phyloP scores from a whole-genome alignment of 1,140 invertebrate species.

The Diabrotica virgifera region DNA sequence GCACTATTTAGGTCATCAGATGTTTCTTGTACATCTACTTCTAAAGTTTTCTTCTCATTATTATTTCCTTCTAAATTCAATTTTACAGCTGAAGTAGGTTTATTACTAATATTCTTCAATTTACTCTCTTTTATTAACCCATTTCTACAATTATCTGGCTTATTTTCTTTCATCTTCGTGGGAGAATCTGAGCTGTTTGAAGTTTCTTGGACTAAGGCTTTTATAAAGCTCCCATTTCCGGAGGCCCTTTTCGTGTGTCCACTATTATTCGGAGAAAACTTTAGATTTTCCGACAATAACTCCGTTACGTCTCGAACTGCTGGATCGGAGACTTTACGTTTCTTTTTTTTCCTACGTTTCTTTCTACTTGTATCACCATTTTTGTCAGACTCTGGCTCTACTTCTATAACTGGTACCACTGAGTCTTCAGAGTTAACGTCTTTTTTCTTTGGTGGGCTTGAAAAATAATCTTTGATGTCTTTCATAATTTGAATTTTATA shows the following conservation, averaged over 20 bases:
- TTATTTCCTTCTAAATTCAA: neutral
- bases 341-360: slow-evolving; percentile 23
- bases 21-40: neutral
- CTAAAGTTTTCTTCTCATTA: neutral
- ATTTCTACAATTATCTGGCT: slow-evolving; percentile 3
- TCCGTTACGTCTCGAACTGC: slow-evolving; percentile 25
- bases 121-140: slow-evolving; percentile 6
- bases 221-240: too few relatives aligned
- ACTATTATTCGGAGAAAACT: slow-evolving; percentile 27
- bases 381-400: neutral
- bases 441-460: slow-evolving; percentile 17
- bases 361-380: slow-evolving; percentile 7
- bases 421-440: neutral
- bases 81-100: neutral
- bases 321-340: slow-evolving; percentile 28
- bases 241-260: neutral
- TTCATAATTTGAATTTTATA: slow-evolving; percentile 20
- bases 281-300: slow-evolving; percentile 26
- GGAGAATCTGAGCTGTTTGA: neutral
- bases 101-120: neutral
- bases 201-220: too few relatives aligned
- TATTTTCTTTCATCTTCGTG: neutral
- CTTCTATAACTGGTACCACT: neutral
- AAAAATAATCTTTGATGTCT: slow-evolving; percentile 28
- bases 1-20: neutral